A percentile compares a stretch with the other conserved stretches of the same genome.
phyloP scores from a whole-genome alignment of 1,140 invertebrate species.

The Phocides pigmalion region DNA sequence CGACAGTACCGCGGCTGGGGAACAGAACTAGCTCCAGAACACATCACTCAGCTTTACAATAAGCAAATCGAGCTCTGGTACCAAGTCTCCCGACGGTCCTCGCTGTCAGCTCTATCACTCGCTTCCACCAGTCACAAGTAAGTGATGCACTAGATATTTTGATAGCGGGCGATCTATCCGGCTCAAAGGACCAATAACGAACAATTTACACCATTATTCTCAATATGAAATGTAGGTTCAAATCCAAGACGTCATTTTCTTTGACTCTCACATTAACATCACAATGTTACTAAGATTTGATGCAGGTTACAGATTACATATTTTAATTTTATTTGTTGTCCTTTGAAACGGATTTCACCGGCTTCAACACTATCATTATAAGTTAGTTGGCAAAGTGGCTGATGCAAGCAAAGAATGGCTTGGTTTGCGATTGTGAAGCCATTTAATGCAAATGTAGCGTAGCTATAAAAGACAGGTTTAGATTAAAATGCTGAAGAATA shows the following conservation, averaged over 20 bases:
- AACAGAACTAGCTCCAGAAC: conserved; percentile 92
- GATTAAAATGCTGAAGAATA: conserved; percentile 35
- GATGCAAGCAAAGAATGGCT: conserved; percentile 73
- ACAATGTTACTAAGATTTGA: too few species aligned
- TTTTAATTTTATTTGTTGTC: too few species aligned
- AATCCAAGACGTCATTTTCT: too few species aligned
- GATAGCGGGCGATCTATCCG: conserved; percentile 39
- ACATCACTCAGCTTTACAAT: conserved; percentile 90
- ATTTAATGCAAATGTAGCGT: conserved; percentile 52
- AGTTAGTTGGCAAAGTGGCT: conserved; percentile 63
- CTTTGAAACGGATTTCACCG: conserved; percentile 45
- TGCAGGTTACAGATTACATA: too few species aligned
- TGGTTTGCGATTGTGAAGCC: conserved; percentile 56
- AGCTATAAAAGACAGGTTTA: conserved; percentile 57
- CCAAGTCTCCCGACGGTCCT: conserved; percentile 93
- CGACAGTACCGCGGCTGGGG: conserved; percentile 95
- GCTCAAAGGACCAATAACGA: conserved; percentile 54
- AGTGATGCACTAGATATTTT: conserved; percentile 72
- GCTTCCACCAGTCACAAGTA: conserved; percentile 93
- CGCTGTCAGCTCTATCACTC: conserved; percentile 93
- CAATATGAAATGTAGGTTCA: too few species aligned
- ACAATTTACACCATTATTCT: not conserved
- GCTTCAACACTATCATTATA: conserved; percentile 57
- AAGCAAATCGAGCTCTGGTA: conserved; percentile 94
- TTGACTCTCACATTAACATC: too few species aligned